Conservation (phyloP, 2,888 invertebrate genomes). For the Dastarcus helophoroides region DNA sequence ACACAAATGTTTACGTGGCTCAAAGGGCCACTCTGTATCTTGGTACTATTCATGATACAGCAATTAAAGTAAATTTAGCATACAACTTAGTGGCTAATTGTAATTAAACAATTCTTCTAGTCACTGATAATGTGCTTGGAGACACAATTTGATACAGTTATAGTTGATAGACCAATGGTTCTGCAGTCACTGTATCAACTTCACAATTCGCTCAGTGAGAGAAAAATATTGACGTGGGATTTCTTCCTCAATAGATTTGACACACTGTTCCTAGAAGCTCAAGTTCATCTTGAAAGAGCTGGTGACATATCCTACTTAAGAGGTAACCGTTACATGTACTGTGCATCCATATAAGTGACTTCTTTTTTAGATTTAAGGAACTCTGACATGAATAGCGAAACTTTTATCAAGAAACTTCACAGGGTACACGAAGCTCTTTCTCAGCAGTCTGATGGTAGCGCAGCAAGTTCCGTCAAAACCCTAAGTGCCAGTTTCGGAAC, state of each 20-base stretch:
- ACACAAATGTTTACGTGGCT: conserved; percentile 88
- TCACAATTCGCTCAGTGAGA: conserved; percentile 83
- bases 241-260: conserved; percentile 97
- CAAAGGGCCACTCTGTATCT: conserved; percentile 86
- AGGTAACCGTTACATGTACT: conserved; percentile 50
- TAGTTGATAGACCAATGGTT: conserved; percentile 92
- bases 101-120: conserved; percentile 36
- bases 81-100: background rate
- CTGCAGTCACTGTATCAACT: conserved; percentile 90
- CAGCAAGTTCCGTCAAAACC: conserved; percentile 53
- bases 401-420: conserved; percentile 73
- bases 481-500: conserved; percentile 79
- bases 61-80: conserved; percentile 55
- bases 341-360: conserved; percentile 3
- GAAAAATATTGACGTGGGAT: conserved; percentile 89
- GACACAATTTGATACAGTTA: conserved; percentile 95
- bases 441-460: conserved; percentile 58
- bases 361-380: conserved; percentile 65
- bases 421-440: conserved; percentile 82
- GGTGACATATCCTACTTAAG: conserved; percentile 75
- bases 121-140: conserved; percentile 88
- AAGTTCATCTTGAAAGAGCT: conserved; percentile 75
- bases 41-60: conserved; percentile 84
- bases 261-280: conserved; percentile 89
- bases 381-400: conserved; percentile 77